Evolutionary conservation across 2,113 vertebrate species (phyloP), one percentile per base, ranked within the genome.

Genomic region (Chascanopsetta lugubris): DNA sequence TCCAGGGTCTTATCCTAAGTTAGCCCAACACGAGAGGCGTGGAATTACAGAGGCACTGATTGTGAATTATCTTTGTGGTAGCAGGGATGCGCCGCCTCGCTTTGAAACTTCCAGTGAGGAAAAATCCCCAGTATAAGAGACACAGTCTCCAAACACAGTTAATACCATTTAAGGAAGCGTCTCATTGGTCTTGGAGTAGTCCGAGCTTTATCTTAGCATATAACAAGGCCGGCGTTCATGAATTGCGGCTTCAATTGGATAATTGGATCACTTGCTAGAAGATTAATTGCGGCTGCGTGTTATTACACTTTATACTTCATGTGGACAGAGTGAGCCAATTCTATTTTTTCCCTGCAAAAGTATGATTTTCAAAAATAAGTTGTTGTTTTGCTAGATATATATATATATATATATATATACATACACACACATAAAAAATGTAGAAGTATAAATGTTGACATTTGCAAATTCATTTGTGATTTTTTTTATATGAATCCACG

Each of bases 241-340:
- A 84, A 89, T 45, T 72, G 67, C 26, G 15, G 79, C 83, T 87
- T 83, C 67, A 82, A 55, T 80, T 75, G 75, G 85, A 84, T 85
- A 87, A 89, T 88, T 88, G 85, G 84, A 88, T 91, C 83, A 82
- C 50, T 84, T 50, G 59, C 72, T 29, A 43, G 56, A 78, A 83
- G 85, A 90, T 90, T 85, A 89, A 87, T 84, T 84, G 72, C 17
- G 25, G 60, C 61, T 27, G 43, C 45, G 43, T 55, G 57, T 75
- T 72, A 64, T 70, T 80, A 55, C 30, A 53, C 66, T 80, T 83
- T 73, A 67, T 57, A 69, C 53, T 79, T 76, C 20, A 45, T 62
- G 61, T 77, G 67, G 61, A 61, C 68, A 27, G 34, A 6, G 45
- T 21, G 29, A 11, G 63, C 55, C 24, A 43, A 32, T 6, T 45